phyloP scores from a whole-genome alignment of 1,140 invertebrate genomes.

The Sarcophaga bullata region DNA sequence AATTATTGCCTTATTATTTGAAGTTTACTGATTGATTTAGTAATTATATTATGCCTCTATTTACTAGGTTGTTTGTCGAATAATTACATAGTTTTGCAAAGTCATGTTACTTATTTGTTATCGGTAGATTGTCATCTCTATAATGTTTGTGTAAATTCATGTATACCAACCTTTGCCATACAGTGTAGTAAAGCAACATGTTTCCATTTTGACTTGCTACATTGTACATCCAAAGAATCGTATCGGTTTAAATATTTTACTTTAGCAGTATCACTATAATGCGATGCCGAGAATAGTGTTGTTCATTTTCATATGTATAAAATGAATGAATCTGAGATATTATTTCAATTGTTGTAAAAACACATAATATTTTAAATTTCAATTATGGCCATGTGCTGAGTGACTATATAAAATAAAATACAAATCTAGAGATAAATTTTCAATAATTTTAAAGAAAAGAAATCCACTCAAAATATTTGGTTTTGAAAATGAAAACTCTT shows the following conservation, averaged over 20 bases:
- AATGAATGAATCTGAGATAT: too few relatives aligned
- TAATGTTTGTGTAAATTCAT: background rate
- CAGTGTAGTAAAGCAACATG: background rate
- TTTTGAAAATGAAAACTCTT: background rate
- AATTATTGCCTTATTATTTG: too few relatives aligned
- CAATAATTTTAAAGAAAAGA: background rate
- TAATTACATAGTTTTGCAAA: too few relatives aligned
- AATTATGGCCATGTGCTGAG: slow-evolving; percentile 65
- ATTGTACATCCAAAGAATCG: background rate
- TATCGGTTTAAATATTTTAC: background rate
- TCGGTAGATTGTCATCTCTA: too few relatives aligned
- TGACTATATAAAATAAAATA: slow-evolving; percentile 45
- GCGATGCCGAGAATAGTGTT: background rate
- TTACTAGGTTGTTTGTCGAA: too few relatives aligned
- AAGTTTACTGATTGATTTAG: too few relatives aligned
- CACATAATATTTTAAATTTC: slow-evolving; percentile 66
- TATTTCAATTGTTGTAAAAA: slow-evolving; percentile 57
- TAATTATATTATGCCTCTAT: too few relatives aligned
- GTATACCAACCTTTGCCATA: background rate
- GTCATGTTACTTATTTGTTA: too few relatives aligned
- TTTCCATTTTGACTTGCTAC: background rate
- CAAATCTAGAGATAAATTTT: too few relatives aligned
- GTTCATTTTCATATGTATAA: background rate
- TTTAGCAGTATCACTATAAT: background rate
- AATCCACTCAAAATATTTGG: slow-evolving; percentile 12